phyloP scores from a whole-genome alignment of 2,113 vertebrate species.

The Brevimyrus niger region DNA sequence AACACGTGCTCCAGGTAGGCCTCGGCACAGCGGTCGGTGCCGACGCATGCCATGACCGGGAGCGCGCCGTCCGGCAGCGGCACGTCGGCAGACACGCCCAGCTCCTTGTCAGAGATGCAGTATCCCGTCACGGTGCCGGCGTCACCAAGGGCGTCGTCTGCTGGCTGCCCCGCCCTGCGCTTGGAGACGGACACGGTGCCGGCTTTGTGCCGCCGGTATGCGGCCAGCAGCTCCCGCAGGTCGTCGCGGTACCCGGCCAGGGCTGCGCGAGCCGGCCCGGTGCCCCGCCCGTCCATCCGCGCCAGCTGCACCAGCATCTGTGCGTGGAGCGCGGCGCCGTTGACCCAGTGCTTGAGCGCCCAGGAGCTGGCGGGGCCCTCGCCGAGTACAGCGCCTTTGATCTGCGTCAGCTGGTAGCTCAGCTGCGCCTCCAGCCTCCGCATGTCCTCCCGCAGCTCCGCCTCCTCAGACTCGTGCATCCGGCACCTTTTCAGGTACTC shows the following conservation, averaged over 20 bases:
- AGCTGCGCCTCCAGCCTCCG: conserved; percentile 47
- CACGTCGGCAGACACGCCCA: conserved; percentile 39
- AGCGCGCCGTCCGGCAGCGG: conserved; percentile 24
- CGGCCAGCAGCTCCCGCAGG: conserved; percentile 43
- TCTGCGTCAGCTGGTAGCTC: conserved; percentile 51
- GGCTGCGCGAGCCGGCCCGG: conserved; percentile 36
- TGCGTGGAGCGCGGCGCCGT: conserved; percentile 47
- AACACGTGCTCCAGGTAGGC: conserved; percentile 48
- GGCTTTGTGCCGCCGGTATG: conserved; percentile 45
- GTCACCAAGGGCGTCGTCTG: conserved; percentile 22
- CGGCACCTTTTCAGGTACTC: conserved; percentile 56
- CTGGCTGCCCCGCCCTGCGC: conserved; percentile 32
- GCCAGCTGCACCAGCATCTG: conserved; percentile 55
- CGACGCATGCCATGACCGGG: conserved; percentile 37
- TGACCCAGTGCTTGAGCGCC: conserved; percentile 53
- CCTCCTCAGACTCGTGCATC: conserved; percentile 43
- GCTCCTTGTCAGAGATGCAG: conserved; percentile 47
- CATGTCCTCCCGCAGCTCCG: conserved; percentile 41
- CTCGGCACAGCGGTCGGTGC: conserved; percentile 45
- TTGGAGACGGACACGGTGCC: conserved; percentile 42
- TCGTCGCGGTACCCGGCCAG: conserved; percentile 49
- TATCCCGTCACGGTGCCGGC: conserved; percentile 47
- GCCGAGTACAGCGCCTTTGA: conserved; percentile 46
- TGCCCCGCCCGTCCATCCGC: conserved; percentile 29
- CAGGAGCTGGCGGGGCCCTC: conserved; percentile 45